Evolutionary conservation across 2,113 vertebrate genomes (phyloP), one percentile per base, ranked within the genome.

Genomic region (Pionites leucogaster): DNA sequence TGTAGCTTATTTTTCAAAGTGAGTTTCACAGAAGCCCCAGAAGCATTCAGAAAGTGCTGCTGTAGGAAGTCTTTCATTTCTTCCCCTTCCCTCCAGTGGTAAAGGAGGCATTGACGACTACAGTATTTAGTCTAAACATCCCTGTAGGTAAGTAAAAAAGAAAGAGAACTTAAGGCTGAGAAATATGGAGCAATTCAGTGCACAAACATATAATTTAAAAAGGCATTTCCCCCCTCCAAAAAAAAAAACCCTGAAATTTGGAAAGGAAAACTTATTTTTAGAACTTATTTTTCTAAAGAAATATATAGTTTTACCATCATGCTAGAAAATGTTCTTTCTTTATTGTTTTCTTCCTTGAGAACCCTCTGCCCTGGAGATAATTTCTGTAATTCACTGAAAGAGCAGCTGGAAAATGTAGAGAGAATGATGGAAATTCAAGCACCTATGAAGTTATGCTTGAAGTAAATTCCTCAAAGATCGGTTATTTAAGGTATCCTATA

Each of bases 381-480:
- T 90, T 92, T 92, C 83, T 79, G 59, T 91, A 93, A 93, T 89
- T 95, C 64, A 91, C 52, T 79, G 74, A 82, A 93, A 90, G 41
- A 62, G 13, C 42, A 88, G 16, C 27, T 80, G 35, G 27, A 78
- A 83, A 91, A 94, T 70, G 23, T 25, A 83, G 41, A 86, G n/a
- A 59, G 35, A 80, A 88, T 77, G 42, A 77, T 29, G 52, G 71
- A 94, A 97, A 88, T 86, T 92, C 42, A 88, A 79, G 33, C 10
- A 74, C 23, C 70, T 71, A 9, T 39, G 42, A 90, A 88, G 72
- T 3, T 80, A 33, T 49, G 57, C 67, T 96, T 74, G 55, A 90
- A 93, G 68, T 6, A 89, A 83, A 83, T 28, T 59, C 41, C 37
- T 88, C 86, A 92, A 85, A 88, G 47, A 76, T 74, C 39, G 24